Evolutionary conservation across 2,113 vertebrate species (phyloP).

Genomic region (Gallinago media): DNA sequence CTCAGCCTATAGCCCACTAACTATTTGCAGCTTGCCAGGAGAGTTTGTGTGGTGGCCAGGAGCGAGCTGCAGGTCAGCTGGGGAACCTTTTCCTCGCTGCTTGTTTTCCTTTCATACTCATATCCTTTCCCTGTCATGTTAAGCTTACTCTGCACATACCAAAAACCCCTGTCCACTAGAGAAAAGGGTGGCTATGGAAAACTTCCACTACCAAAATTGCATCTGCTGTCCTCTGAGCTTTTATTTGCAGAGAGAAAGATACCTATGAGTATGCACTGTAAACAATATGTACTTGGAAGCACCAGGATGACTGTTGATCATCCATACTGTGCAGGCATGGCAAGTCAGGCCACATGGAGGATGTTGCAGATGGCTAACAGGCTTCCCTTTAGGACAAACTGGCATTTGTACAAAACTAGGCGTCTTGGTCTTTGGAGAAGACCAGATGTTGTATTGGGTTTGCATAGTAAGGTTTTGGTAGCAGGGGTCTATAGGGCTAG

Average conservation of each 20-base stretch:
- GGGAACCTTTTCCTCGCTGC: background rate
- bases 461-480: background rate
- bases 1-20: background rate
- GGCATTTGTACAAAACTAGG: background rate
- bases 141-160: background rate
- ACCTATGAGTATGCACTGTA: background rate
- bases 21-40: background rate
- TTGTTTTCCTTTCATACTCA: background rate
- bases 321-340: no score
- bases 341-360: background rate
- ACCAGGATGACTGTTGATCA: background rate
- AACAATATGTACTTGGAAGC: background rate
- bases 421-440: background rate
- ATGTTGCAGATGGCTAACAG: background rate
- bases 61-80: background rate
- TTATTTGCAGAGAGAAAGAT: background rate
- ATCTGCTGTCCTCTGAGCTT: background rate
- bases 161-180: background rate
- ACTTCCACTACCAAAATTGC: background rate
- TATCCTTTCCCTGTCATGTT: background rate
- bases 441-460: background rate
- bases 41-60: background rate
- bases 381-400: background rate
- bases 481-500: background rate
- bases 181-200: background rate